Evolutionary conservation across 92 coral and sea anemone genomes (phyloP).

Genomic region (Bergia sp.): DNA sequence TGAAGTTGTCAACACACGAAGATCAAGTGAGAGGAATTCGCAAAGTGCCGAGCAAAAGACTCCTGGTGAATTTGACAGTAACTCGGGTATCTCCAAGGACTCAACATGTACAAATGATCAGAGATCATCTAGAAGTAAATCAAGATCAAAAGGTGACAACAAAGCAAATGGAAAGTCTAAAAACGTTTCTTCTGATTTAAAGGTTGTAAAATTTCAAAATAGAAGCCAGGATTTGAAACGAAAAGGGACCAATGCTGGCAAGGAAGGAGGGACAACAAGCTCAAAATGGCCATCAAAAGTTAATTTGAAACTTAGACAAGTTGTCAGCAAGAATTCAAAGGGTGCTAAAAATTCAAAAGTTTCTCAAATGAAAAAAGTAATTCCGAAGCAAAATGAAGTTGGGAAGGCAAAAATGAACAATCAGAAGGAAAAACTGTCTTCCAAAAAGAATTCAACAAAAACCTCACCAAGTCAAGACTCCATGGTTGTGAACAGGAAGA

Average conservation of each 20-base stretch:
- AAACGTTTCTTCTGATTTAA: neutral
- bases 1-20: neutral
- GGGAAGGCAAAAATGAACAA: neutral
- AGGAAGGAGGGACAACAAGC: constrained; percentile 36
- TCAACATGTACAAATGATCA: constrained; percentile 1
- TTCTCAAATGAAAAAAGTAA: constrained; percentile 31
- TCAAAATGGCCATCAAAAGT: constrained; percentile 54
- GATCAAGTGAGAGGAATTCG: neutral
- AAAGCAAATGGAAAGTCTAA: constrained; percentile 5
- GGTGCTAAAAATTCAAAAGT: constrained; percentile 45
- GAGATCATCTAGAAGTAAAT: constrained; percentile 19
- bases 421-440: neutral
- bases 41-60: neutral
- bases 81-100: neutral
- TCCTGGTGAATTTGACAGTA: neutral
- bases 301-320: constrained; percentile 33
- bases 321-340: constrained; percentile 51
- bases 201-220: constrained; percentile 1
- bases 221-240: constrained; percentile 25
- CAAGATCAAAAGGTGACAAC: constrained; percentile 1
- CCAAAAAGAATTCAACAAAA: constrained; percentile 14
- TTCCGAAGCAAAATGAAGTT: constrained; percentile 52
- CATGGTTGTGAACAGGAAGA: constrained; percentile 12
- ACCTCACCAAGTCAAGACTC: constrained; percentile 21
- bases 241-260: constrained; percentile 56